These are phyloP conservation scores for Delphinus delphis DNA, from an alignment of 2,113 vertebrate genomes.

Conservation along the genomic window DNA sequence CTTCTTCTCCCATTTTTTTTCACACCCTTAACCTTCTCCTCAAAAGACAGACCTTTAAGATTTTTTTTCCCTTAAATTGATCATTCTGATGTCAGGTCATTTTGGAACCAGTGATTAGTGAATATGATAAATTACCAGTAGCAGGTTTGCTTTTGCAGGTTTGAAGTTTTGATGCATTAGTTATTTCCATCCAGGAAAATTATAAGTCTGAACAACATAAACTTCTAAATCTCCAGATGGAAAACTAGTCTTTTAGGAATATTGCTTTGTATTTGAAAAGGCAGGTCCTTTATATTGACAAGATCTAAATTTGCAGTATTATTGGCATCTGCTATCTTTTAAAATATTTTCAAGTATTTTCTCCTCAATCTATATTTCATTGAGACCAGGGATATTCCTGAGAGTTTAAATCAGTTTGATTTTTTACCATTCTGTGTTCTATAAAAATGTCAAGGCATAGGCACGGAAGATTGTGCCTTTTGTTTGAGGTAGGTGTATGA, in stretches of 20 bases:
- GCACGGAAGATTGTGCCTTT: neutral
- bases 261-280: constrained; percentile 68
- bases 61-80: constrained; percentile 68
- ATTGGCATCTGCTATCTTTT: neutral
- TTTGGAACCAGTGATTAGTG: constrained; percentile 79
- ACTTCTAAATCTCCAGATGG: constrained; percentile 69
- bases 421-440: neutral
- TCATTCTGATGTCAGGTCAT: constrained; percentile 77
- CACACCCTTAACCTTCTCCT: constrained; percentile 46
- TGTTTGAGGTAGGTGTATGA: constrained; percentile 7
- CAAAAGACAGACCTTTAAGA: constrained; percentile 48
- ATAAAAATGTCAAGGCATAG: constrained; percentile 42
- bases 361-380: neutral
- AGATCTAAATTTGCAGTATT: neutral
- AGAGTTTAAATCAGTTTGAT: neutral
- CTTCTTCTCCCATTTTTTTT: constrained; percentile 49
- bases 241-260: constrained; percentile 55
- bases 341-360: constrained; percentile 36
- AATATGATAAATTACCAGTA: constrained; percentile 78
- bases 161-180: constrained; percentile 78
- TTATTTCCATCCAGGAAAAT: constrained; percentile 64
- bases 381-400: neutral
- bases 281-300: neutral
- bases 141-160: neutral
- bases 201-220: constrained; percentile 13